phyloP scores from a whole-genome alignment of 2,797 vertebrate species.

The Myotis pilosus region DNA sequence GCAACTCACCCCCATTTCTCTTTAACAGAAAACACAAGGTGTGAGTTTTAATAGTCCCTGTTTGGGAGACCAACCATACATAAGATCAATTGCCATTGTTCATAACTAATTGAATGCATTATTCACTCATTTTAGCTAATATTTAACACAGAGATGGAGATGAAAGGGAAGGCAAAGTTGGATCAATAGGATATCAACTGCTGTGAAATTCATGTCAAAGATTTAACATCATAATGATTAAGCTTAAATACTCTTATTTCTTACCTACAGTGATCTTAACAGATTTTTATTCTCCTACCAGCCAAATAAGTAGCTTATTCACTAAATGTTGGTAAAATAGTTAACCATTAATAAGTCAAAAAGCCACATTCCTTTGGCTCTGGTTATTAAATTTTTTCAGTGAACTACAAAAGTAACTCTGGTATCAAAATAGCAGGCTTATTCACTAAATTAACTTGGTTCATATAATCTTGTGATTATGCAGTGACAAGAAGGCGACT shows the following conservation, averaged over 20 bases:
- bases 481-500: background rate
- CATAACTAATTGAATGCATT: conserved; percentile 3
- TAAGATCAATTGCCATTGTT: background rate
- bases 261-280: background rate
- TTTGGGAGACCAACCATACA: background rate
- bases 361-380: background rate
- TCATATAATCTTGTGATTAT: conserved; percentile 19
- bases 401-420: conserved; percentile 11
- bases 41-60: background rate
- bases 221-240: conserved; percentile 13
- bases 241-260: background rate
- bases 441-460: conserved; percentile 19
- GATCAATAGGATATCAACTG: background rate
- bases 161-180: background rate
- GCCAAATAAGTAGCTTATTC: conserved; percentile 27
- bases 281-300: conserved; percentile 8
- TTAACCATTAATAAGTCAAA: background rate
- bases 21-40: background rate
- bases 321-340: background rate
- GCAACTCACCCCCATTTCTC: background rate
- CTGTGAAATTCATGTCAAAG: conserved; percentile 45
- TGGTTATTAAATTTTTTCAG: conserved; percentile 1
- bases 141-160: background rate
- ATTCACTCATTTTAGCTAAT: conserved; percentile 9
- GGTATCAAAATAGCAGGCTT: conserved; percentile 18